These are phyloP conservation scores for Tinamus major DNA, from an alignment of 2,797 vertebrate genomes.

Conservation along the genomic window DNA sequence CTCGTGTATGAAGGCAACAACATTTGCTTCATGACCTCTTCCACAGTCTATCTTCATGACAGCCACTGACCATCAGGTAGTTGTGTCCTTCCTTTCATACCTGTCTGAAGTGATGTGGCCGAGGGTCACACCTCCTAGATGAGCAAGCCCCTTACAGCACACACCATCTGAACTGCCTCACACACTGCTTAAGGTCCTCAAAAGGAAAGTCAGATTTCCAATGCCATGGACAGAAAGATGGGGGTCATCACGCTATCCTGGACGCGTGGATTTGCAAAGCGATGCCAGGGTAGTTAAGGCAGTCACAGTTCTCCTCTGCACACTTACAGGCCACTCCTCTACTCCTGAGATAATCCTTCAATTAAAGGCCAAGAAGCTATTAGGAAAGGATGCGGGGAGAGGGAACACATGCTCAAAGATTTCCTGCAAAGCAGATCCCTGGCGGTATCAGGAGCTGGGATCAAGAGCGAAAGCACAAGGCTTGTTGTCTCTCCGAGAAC, in stretches of 20 bases:
- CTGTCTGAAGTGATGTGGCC: neutral
- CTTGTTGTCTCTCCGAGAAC: neutral
- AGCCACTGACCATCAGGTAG: neutral
- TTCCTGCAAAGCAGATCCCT: neutral
- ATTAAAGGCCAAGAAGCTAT: neutral
- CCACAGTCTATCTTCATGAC: neutral
- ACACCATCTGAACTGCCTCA: neutral
- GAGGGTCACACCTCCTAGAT: neutral
- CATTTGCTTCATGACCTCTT: neutral
- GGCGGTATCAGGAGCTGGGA: neutral
- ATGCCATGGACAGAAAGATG: neutral
- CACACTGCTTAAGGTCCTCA: neutral
- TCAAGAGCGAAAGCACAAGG: neutral
- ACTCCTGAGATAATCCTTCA: neutral
- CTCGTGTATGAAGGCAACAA: neutral
- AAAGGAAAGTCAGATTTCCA: neutral
- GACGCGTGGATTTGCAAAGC: rapidly evolving
- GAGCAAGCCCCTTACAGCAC: neutral
- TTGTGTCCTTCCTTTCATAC: neutral
- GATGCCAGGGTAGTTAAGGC: too few relatives aligned
- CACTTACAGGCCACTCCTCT: neutral
- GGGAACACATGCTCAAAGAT: neutral
- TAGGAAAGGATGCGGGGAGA: neutral
- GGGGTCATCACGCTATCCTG: neutral
- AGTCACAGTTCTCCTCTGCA: neutral